phyloP scores from a whole-genome alignment of 2,888 invertebrate genomes.

The Eurytoma californica region DNA sequence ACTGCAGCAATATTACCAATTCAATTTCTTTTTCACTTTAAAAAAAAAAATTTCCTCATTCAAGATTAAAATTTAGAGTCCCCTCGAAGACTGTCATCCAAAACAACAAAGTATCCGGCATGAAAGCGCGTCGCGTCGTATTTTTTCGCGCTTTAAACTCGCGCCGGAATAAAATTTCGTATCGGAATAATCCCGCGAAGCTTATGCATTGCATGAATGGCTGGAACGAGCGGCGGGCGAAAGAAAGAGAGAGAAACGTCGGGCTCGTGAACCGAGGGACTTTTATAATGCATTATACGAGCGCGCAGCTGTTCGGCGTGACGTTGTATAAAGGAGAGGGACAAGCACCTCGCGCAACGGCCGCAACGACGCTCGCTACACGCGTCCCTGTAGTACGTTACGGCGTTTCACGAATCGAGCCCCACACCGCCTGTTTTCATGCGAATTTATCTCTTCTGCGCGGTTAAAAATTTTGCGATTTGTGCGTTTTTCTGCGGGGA shows the following conservation, averaged over 20 bases:
- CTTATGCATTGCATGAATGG: not conserved
- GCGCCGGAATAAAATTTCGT: not conserved
- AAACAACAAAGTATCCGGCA: too few species aligned
- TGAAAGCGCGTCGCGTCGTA: too few species aligned
- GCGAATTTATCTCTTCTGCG: too few species aligned
- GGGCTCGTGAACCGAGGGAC: constrained; percentile 5
- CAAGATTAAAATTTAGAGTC: too few species aligned
- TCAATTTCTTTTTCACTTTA: too few species aligned
- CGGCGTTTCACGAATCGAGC: not conserved
- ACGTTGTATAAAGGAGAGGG: constrained; percentile 15
- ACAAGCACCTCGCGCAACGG: constrained; percentile 10
- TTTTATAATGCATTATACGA: constrained; percentile 41
- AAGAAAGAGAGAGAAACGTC: constrained; percentile 1
- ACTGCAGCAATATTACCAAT: too few species aligned
- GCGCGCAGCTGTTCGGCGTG: constrained; percentile 40
- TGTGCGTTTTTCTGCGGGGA: too few species aligned
- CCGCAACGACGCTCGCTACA: not conserved
- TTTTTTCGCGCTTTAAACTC: too few species aligned
- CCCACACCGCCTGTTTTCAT: not conserved
- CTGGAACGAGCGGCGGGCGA: not conserved
- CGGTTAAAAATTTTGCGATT: too few species aligned
- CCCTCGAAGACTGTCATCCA: too few species aligned
- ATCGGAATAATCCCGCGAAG: not conserved
- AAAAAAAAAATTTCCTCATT: too few species aligned
- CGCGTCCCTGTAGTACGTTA: too few species aligned